Evolutionary conservation across 2,113 vertebrate genomes (phyloP), one percentile per base, ranked within the genome.

Genomic region (Callipepla californica): DNA sequence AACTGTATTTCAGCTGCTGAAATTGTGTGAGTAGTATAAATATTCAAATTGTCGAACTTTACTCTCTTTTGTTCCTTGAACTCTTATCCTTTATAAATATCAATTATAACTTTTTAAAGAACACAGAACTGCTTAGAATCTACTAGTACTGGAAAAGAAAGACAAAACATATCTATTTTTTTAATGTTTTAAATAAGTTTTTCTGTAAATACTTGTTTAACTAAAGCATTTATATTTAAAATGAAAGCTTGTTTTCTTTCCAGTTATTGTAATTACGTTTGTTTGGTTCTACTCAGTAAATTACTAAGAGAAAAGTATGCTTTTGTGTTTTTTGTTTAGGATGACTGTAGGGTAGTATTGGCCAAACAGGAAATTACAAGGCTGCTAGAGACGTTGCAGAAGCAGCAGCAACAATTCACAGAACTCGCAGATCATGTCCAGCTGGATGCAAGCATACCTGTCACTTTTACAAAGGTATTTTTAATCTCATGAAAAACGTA

Each of bases 391-490:
- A 99, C 99, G 0, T 96, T 99, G 73, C 99, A 99, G 96, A 99
- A 99, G 93, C 99, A 99, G 95, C 99, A 99, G 96, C 99, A 99
- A 90, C 99, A 99, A 92, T 99, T 99, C 95, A 99, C 99, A 9
- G 99, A 99, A 85, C 97, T 99, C 94, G 99, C 99, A 20, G 99
- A 99, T 96, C 99, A 99, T 38, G 97, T 99, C 63, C 99, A 99
- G 80, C 97, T 99, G 96, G 99, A 99, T 88, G 99, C 99, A 32
- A 99, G 99, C 77, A 99, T 99, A 96, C 99, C 99, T 47, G 99
- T 99, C 87, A 99, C 99, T 87, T 99, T 99, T 97, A 99, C 99
- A 26, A 99, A 99, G 98, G 99, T 99, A 98, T 91, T 73, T 11
- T 12, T 83, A 34, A 51, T 92, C 15, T 78, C 26, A 4, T 70